Base-by-base conservation (phyloP, 2,797 vertebrate genomes). In the Monodelphis domestica region DNA sequence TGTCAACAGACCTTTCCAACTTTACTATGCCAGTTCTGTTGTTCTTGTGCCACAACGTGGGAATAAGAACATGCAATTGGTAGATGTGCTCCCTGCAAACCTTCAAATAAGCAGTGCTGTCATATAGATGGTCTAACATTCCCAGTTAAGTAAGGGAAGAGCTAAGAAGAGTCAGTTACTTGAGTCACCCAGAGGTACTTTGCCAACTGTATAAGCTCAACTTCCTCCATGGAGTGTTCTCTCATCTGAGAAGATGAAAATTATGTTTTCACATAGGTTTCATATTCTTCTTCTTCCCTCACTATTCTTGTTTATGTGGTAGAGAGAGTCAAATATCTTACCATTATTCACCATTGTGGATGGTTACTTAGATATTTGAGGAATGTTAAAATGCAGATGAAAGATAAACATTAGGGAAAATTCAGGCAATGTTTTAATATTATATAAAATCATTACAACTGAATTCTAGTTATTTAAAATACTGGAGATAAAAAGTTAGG, bases 1-100 rank as follows among this genome's bases (percentile, higher is more conserved):
- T 92, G 59, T 90, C 91, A 93, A 89, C 88, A 93, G 96, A 53
- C 5, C 89, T 90, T n/a, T 89, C 88, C 29, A 94, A 12, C 12
- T 33, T 63, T 92, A 87, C 38, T 57, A 95, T 52, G 84, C 51
- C 10, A 95, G n/a, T 21, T 50, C 91, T 63, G 70, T 28, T 12
- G 6, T 78, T 21, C 50, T 50, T 7, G 51, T 21, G 90, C 78
- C 63, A 4, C 28, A 89, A 0, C 28, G 12, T 91, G 53, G 87
- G 28, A 54, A 28, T 14, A 30, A 59, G 87, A 91, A 1, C 26
- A 57, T 1, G 38, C 2, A 89, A 56, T 0, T 78, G 51, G 63
- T 33, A 53, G 50, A 26, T 55, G 14, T 53, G 53, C 17, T n/a
- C 29, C 17, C 33, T 56, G 7, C 12, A 91, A 54, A 24, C 24